Base-by-base conservation (phyloP, 2,797 vertebrate species). In the Arnoldichthys spilopterus region DNA sequence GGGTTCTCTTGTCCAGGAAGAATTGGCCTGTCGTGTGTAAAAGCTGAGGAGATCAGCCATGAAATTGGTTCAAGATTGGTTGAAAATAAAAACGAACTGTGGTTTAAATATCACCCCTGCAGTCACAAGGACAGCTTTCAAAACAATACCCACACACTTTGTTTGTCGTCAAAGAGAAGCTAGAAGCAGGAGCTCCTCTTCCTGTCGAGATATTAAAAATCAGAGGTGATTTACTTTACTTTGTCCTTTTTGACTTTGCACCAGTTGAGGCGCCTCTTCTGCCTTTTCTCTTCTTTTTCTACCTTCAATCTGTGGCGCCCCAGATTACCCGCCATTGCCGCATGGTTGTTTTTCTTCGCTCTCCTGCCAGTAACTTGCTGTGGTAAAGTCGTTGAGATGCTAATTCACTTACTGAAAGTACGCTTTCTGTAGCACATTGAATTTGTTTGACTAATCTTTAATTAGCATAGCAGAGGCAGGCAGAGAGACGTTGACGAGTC, bases 11-110 rank as follows among this genome's bases (percentile, higher is more conserved):
- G 83, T 87, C 89, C 77, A 53, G 84, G 71, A 86, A 80, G 85
- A 89, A 91, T 86, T 86, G 87, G 87, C 85, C 86, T 84, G 88
- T 88, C 59, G 66, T 77, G 77, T 80, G 68, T 72, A 86, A 84
- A 89, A 84, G 82, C 84, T 77, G 87, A 87, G 82, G 83, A 91
- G 86, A 87, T 90, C 89, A 91, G 85, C 88, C 89, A 91, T 92
- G 90, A 93, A 92, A 92, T 90, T 91, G 86, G 82, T 87, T 90
- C 67, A 87, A 87, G 82, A 59, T 72, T 76, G 1, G 84, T 71
- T 81, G 72, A 78, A 80, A 73, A 67, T 79, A 78, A 87, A 81
- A 85, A 76, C 85, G 83, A 86, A 85, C 84, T 86, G 83, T 85
- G 77, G 64, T 82, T 91, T 90, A 89, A 87, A 87, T 83, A 86